These are phyloP conservation scores for Trachelus tabidus DNA, from an alignment of 2,888 invertebrate genomes.

Conservation along the genomic window DNA sequence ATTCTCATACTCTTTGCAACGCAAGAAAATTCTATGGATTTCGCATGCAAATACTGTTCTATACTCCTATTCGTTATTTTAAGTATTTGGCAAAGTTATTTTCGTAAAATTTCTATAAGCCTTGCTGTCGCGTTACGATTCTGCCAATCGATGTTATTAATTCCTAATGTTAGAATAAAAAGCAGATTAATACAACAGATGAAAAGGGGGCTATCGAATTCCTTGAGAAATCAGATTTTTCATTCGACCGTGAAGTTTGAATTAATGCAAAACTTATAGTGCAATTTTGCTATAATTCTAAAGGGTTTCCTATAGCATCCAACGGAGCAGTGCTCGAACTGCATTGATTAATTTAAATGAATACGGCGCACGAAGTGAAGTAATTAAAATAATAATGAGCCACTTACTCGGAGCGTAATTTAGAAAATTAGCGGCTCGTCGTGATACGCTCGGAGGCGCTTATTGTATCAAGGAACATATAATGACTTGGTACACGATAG, in stretches of 20 bases:
- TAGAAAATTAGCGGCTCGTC: constrained; percentile 1
- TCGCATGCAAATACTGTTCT: not conserved
- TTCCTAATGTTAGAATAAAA: not conserved
- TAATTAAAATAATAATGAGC: constrained; percentile 5
- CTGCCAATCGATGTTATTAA: not conserved
- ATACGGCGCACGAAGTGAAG: not conserved
- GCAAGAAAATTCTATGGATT: not conserved
- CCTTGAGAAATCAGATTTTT: too few relatives aligned
- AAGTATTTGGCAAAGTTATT: not conserved
- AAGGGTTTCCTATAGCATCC: not conserved
- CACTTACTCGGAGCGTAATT: not conserved
- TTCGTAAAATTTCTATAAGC: not conserved
- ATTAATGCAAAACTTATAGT: not conserved
- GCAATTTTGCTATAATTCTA: not conserved
- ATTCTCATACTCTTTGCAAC: not conserved
- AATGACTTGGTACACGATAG: not conserved
- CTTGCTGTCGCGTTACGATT: not conserved
- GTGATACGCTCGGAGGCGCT: constrained; percentile 5
- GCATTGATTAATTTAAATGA: not conserved
- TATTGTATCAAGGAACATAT: not conserved
- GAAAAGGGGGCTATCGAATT: too few relatives aligned
- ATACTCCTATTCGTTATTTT: not conserved
- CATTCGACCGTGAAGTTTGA: too few relatives aligned
- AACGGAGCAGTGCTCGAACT: not conserved
- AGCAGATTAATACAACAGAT: not conserved